Evolutionary conservation across 2,888 invertebrate species (phyloP).

Genomic region (Agonopterix arenella): DNA sequence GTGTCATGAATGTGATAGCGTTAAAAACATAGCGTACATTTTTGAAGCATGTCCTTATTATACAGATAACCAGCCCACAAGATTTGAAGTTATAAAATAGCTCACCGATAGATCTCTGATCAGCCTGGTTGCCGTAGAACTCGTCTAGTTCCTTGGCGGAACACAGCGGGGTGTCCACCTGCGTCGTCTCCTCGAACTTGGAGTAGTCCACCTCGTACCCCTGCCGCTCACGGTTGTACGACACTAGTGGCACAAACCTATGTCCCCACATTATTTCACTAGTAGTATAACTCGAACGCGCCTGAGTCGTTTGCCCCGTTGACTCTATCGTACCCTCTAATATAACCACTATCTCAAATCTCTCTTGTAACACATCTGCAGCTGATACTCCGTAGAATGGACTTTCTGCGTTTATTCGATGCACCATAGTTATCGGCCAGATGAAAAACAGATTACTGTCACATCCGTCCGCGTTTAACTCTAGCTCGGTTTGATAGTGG

Average conservation of each 20-base stretch:
- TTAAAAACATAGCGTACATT: constrained; percentile 21
- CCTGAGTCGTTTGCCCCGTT: constrained; percentile 85
- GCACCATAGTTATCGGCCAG: constrained; percentile 95
- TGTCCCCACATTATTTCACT: constrained; percentile 90
- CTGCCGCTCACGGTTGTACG: constrained; percentile 84
- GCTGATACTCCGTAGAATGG: constrained; percentile 92
- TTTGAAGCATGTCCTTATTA: constrained; percentile 26
- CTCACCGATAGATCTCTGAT: constrained; percentile 76
- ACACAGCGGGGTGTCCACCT: constrained; percentile 88
- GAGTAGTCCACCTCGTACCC: constrained; percentile 89
- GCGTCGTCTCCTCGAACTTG: constrained; percentile 86
- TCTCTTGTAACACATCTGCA: constrained; percentile 86
- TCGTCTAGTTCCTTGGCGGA: constrained; percentile 81
- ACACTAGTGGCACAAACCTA: constrained; percentile 84
- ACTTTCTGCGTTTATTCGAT: constrained; percentile 87
- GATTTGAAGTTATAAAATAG: constrained; percentile 35
- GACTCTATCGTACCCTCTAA: constrained; percentile 90
- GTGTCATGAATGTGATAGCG: constrained; percentile 13
- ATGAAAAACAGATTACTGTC: constrained; percentile 92
- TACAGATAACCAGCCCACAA: constrained; percentile 41
- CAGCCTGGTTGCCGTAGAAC: constrained; percentile 78
- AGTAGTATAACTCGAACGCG: constrained; percentile 85
- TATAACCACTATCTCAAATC: constrained; percentile 89
- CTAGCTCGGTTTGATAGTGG: constrained; percentile 87
- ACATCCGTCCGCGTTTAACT: constrained; percentile 84